phyloP scores from a whole-genome alignment of 2,888 invertebrate species.

The Protophormia terraenovae region DNA sequence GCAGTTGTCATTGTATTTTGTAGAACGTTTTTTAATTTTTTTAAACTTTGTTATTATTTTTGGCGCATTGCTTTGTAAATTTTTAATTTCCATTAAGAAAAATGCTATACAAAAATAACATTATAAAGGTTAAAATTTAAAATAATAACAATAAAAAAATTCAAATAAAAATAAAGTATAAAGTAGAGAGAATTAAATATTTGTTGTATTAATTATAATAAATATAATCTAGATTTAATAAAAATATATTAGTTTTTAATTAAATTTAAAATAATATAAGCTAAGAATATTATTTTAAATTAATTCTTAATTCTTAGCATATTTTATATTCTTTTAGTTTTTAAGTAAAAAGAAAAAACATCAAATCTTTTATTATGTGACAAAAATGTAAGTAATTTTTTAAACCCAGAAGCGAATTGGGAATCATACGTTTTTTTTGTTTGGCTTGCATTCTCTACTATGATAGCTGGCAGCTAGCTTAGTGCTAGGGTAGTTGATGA shows the following conservation, averaged over 20 bases:
- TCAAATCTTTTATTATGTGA: neutral
- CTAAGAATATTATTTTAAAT: no score
- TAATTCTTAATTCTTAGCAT: no score
- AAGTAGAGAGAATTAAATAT: no score
- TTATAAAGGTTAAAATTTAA: neutral
- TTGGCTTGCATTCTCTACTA: neutral
- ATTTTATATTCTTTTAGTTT: no score
- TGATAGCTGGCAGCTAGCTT: neutral
- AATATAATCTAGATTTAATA: neutral
- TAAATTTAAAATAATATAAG: no score
- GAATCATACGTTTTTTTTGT: neutral
- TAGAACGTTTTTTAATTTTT: neutral
- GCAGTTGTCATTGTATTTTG: conserved; percentile 10
- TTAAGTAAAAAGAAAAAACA: neutral
- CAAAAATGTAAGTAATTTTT: neutral
- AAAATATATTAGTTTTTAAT: neutral
- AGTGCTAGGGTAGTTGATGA: neutral
- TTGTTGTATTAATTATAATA: no score
- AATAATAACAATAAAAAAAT: no score
- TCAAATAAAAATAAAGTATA: no score
- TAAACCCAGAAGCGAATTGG: neutral
- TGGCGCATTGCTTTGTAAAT: conserved; percentile 44
- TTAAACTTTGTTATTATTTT: conserved; percentile 10
- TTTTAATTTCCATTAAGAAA: conserved; percentile 57
- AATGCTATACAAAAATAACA: conserved; percentile 3